Evolutionary conservation across 2,113 vertebrate genomes (phyloP), one percentile per base, ranked within the genome.

Genomic region (Rhabdornis inornatus): DNA sequence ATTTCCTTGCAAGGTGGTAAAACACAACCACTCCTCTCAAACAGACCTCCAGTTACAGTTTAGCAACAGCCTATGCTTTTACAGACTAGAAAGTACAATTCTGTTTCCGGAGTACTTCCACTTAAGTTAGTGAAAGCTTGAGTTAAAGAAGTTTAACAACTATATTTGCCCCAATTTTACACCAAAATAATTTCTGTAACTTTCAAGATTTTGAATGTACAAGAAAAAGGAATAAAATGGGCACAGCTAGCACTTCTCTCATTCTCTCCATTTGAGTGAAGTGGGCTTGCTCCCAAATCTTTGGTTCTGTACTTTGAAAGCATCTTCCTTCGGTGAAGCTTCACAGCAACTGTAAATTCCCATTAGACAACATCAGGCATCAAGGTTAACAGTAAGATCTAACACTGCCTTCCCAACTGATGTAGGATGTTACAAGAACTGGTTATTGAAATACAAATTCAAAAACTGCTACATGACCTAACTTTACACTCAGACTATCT

Each of bases 241-340:
- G 13, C 19, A 68, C 6, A 37, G 57, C 9, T 31, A 47, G 31
- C 19, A 59, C 40, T 55, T 82, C 23, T 44, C 15, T 74, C 42
- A 22, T 13, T n/a, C 52, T 85, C 30, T 9, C 7, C 30, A 42
- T 16, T 37, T 74, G 30, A 74, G 60, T 4, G 23, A 55, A 85
- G 65, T 1, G 5, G 20, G 15, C 7, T 61, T 70, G 63, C 16
- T 57, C n/a, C 33, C 35, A 19, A 37, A 89, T 44, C 52, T 78
- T 61, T 28, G 25, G 45, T 53, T 61, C 20, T 50, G 33, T n/a
- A 40, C 15, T 65, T 56, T 11, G 44, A 74, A 80, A 89, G 47
- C 40, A 35, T 6, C 7, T 49, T 76, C 8, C 52, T 44, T 44
- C 0, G 0, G 11, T 57, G 15, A 70, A 65, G 55, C 20, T 55